A percentile compares a stretch with the other conserved stretches of the same genome.
phyloP scores from a whole-genome alignment of 2,797 vertebrate species.

The Mionectes olivaceus region DNA sequence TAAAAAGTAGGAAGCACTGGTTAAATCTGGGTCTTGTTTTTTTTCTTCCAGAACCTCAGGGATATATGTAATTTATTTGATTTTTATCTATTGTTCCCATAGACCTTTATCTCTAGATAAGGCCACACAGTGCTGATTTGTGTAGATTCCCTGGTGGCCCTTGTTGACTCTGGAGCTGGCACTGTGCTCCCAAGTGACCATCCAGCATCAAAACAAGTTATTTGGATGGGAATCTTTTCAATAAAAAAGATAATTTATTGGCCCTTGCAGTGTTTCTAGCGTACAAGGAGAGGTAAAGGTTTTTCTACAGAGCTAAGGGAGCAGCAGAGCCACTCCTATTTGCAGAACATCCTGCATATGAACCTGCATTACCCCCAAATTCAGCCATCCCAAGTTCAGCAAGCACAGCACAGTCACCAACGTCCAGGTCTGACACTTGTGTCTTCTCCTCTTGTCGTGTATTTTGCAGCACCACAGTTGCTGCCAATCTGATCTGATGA shows the following conservation, averaged over 20 bases:
- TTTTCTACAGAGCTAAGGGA: neutral
- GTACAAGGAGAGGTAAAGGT: neutral
- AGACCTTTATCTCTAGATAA: neutral
- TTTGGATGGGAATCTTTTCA: neutral
- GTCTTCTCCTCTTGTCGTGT: fast-evolving
- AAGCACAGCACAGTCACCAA: neutral
- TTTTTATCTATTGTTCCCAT: neutral
- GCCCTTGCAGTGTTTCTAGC: neutral
- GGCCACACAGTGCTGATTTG: neutral
- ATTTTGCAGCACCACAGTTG: neutral
- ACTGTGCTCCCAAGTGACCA: neutral
- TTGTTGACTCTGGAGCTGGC: neutral
- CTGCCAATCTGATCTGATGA: neutral
- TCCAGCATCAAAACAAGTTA: neutral
- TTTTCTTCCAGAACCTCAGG: neutral
- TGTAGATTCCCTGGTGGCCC: neutral
- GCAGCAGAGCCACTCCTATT: neutral
- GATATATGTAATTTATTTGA: neutral
- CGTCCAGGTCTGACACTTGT: neutral
- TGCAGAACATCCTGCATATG: neutral
- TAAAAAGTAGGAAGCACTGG: neutral
- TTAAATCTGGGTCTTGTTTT: neutral
- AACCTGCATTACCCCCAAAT: neutral
- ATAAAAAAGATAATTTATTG: neutral
- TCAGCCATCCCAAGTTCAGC: neutral